Base-by-base conservation (phyloP, 2,888 invertebrate species). In the Neria commutata region DNA sequence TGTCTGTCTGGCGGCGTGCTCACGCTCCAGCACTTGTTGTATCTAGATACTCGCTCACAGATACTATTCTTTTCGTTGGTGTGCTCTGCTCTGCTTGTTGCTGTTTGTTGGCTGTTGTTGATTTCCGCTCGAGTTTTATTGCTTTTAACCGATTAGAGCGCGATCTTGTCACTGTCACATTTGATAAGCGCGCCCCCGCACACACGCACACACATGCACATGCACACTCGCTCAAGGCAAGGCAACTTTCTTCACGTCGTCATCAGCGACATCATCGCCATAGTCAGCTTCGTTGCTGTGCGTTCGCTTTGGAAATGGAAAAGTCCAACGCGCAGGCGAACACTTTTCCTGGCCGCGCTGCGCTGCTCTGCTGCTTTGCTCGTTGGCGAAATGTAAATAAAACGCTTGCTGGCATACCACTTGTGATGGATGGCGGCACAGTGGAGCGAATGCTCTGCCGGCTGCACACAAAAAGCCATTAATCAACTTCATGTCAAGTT, bases 81-180 rank as follows among this genome's bases (percentile, higher is more conserved):
- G 6, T 29, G 29, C 29, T 29, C 29, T 6, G 29, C 11, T 29
- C 29, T 29, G 29, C 29, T 29, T 11, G 11, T 6, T 11, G 6
- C 29, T 29, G 29, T 29, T 29, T 11, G 11, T 29, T 11, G 29
- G 29, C 29, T 29, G 29, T n/a, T n/a, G 53, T 33, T 42, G 37
- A 25, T n/a, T n/a, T n/a, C n/a, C n/a, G n/a, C 37, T 21, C 23
- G n/a, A 16, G 26, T 46, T 14, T 23, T 34, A 24, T 6, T 54
- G 45, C 46, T 62, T 60, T 62, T 68, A 67, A 64, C 68, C 67
- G 68, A 62, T 68, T 69, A 69, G 67, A 63, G 63, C 66, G 64
- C 68, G 64, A 66, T 58, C 62, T 68, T 54, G 61, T 63, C 68
- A 61, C 68, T 63, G 60, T 57, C 67, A 64, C 24, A 47, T 19